These are phyloP conservation scores for Neotragus moschatus DNA, from an alignment of 2,113 vertebrate species.

Conservation along the genomic window DNA sequence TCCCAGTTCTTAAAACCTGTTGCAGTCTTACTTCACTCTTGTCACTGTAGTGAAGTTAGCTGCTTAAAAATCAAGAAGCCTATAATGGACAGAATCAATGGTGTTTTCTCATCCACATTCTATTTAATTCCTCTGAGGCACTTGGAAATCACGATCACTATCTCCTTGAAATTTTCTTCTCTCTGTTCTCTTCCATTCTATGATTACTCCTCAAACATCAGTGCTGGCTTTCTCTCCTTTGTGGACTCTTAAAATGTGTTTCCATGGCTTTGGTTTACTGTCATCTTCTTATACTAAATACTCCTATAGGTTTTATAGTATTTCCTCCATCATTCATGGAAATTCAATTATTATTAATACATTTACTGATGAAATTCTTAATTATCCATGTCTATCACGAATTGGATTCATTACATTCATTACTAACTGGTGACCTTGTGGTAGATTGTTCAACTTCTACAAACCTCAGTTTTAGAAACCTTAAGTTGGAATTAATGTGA, in stretches of 20 bases:
- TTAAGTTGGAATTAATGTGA: background rate
- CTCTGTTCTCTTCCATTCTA: background rate
- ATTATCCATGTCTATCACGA: background rate
- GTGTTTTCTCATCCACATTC: conserved; percentile 31
- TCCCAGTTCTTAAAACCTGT: conserved; percentile 10
- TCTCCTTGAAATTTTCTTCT: background rate
- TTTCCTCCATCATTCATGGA: background rate
- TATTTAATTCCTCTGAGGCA: background rate
- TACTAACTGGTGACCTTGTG: background rate
- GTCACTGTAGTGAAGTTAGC: background rate
- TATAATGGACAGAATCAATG: background rate
- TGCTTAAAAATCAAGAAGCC: conserved; percentile 19
- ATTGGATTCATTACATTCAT: background rate
- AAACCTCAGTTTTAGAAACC: background rate
- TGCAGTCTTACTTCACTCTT: background rate
- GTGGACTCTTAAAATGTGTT: background rate
- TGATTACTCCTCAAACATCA: background rate
- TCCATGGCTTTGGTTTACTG: background rate
- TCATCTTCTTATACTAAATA: background rate
- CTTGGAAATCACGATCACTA: conserved; percentile 10
- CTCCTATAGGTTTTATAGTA: background rate
- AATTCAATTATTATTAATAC: background rate
- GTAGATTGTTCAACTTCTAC: background rate
- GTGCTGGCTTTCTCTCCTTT: background rate
- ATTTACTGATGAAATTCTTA: background rate